Evolutionary conservation across 2,797 vertebrate species (phyloP).

Genomic region (Ibycter americanus): DNA sequence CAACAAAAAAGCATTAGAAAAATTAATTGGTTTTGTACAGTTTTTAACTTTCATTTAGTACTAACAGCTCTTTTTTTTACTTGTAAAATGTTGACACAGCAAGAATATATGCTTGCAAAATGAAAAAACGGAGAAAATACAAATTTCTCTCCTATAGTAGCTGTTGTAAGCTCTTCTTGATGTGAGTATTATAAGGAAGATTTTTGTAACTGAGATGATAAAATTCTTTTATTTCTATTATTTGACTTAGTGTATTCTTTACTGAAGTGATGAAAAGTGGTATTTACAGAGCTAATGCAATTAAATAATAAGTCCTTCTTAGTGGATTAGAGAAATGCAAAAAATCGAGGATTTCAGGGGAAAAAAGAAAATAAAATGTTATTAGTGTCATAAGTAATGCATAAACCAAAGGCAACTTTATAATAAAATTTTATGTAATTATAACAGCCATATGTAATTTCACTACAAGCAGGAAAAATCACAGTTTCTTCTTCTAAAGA

Average conservation of each 20-base stretch:
- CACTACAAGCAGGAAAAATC: background rate
- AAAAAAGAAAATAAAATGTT: background rate
- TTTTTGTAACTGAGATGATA: background rate
- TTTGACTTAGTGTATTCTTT: background rate
- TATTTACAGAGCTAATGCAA: conserved; percentile 38
- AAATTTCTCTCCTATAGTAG: background rate
- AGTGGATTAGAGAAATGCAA: conserved; percentile 21
- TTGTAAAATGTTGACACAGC: background rate
- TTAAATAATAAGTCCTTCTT: background rate
- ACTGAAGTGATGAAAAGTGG: background rate
- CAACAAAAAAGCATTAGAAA: rapidly evolving
- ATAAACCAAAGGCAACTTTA: background rate
- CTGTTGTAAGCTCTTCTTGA: background rate
- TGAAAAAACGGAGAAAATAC: background rate
- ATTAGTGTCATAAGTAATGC: background rate
- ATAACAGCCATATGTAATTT: background rate
- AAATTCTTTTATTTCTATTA: background rate
- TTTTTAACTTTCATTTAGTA: background rate
- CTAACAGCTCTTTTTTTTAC: background rate
- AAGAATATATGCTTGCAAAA: background rate
- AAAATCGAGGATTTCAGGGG: background rate
- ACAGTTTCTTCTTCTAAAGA: background rate
- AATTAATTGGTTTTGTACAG: background rate
- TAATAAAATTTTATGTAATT: background rate
- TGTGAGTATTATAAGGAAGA: background rate